Evolutionary conservation across 2,797 vertebrate genomes (phyloP).

Genomic region (Phrynocephalus vlangalii): DNA sequence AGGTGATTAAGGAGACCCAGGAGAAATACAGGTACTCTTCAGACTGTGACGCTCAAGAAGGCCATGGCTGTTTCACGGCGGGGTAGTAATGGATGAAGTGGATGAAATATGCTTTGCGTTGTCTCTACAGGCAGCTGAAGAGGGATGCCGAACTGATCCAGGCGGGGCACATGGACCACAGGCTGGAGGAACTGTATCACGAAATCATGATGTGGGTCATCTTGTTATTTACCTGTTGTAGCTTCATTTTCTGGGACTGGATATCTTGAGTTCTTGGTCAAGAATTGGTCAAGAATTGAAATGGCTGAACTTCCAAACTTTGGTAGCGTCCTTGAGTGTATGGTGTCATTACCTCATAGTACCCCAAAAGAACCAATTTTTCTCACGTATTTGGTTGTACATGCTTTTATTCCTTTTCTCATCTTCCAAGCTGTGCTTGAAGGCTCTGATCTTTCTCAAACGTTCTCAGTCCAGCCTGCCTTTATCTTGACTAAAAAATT

Average conservation of each 20-base stretch:
- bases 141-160: conserved; percentile 93
- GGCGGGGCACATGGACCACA: conserved; percentile 90
- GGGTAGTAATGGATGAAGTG: not conserved
- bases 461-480: not conserved
- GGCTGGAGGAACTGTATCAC: conserved; percentile 91
- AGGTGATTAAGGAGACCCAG: conserved; percentile 93
- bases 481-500: not conserved
- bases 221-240: conserved; percentile 45
- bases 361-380: not conserved
- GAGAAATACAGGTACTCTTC: conserved; percentile 90
- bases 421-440: not conserved
- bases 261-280: not conserved
- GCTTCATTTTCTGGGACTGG: not conserved
- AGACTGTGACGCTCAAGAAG: not conserved
- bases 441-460: not conserved
- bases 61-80: not conserved
- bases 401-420: not conserved
- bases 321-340: not conserved
- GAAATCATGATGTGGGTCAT: conserved; percentile 88
- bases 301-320: accelerated
- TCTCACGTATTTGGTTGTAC: not conserved
- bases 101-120: conserved; percentile 42
- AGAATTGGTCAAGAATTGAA: too few relatives aligned
- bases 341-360: not conserved
- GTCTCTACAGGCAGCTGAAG: conserved; percentile 87